phyloP scores from a whole-genome alignment of 2,888 invertebrate species.

The Rhodophaea formosa region DNA sequence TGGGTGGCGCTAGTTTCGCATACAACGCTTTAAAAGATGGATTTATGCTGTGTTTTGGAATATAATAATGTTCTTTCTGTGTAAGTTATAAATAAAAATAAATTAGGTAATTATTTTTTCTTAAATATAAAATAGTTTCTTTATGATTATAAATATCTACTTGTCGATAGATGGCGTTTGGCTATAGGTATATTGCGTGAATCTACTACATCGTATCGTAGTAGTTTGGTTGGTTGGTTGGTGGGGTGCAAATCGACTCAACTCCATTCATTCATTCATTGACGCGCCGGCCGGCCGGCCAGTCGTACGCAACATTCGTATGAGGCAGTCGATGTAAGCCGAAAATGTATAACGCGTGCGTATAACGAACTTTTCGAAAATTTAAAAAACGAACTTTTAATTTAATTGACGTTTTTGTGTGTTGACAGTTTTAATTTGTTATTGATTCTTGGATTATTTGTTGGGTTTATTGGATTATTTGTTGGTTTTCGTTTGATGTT shows the following conservation, averaged over 20 bases:
- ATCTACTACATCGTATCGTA: constrained; percentile 1
- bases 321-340: constrained; percentile 12
- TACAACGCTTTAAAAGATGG: too few species aligned
- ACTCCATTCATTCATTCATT: constrained; percentile 59
- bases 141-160: too few species aligned
- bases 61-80: too few species aligned
- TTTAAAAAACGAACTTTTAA: constrained; percentile 65
- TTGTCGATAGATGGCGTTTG: constrained; percentile 3
- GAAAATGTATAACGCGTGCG: constrained; percentile 51
- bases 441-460: constrained; percentile 27
- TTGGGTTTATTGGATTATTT: constrained; percentile 31
- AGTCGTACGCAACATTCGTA: constrained; percentile 35
- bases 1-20: too few species aligned
- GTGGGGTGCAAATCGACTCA: constrained; percentile 41
- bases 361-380: constrained; percentile 70
- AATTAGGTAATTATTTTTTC: too few species aligned
- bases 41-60: too few species aligned
- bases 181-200: neutral
- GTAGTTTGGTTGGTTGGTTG: constrained; percentile 44
- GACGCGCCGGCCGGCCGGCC: constrained; percentile 55
- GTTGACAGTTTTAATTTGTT: constrained; percentile 31
- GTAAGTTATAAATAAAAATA: too few species aligned
- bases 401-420: constrained; percentile 33
- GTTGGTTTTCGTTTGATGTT: constrained; percentile 37
- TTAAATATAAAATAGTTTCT: too few species aligned